Evolutionary conservation across 2,113 vertebrate genomes (phyloP), one percentile per base, ranked within the genome.

Genomic region (Polypterus bichir): DNA sequence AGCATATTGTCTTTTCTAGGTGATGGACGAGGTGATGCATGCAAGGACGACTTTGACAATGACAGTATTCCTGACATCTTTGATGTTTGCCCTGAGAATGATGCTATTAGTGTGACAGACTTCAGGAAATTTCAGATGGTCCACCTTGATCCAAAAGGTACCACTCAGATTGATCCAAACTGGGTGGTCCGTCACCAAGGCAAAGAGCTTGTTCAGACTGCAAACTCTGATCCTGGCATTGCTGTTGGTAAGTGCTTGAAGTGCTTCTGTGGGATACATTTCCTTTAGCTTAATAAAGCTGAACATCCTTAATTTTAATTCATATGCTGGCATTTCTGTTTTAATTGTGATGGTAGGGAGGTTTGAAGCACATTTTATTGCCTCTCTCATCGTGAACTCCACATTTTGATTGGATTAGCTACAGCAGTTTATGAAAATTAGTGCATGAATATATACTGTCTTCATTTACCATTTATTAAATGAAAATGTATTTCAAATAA

Each of bases 121-220:
- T 97, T 99, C 76, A 83, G 93, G 60, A 99, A 99, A 76, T 98
- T 99, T 80, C 96, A 99, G 76, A 97, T 98, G 96, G 96, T 99
- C 60, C 94, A 88, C 57, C 65, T 99, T 76, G 96, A 99, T 74
- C 96, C 96, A 55, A 98, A 98, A 80, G 96, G 96, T 66, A 99
- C 93, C 66, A 92, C 96, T 46, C 96, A 99, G 67, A 99, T 98
- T 46, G 96, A 98, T 74, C 94, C 94, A 56, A 98, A 94, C 73
- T 99, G 96, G 96, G 94, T 97, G 70, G 97, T 99, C 70, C 89
- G 91, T 49, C 94, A 99, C 61, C 95, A 98, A 71, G 96, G 96
- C 71, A 98, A 96, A 73, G 96, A 99, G 70, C 73, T 99, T 66
- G 93, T 99, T 8, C 96, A 99, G 76, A 97, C 94, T 0, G 96